Evolutionary conservation across 2,113 vertebrate species (phyloP), one percentile per base, ranked within the genome.

Genomic region (human): DNA sequence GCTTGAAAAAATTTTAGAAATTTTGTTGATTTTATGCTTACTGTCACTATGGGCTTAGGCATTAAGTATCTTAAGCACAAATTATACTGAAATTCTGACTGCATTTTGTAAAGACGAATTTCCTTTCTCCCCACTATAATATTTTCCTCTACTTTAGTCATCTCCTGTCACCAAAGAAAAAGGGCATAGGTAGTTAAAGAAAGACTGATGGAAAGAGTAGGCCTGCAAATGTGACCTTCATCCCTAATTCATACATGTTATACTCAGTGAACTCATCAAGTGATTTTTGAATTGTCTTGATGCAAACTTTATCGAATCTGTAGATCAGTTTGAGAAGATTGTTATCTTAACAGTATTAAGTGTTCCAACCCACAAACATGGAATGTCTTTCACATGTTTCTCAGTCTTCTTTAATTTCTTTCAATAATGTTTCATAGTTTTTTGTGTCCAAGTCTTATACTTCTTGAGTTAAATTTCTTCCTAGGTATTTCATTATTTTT

Each of bases 1-100:
- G 43, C n/a, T 43, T 92, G 75, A 92, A 72, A 81, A 12, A 87
- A 27, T 55, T 92, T 92, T n/a, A 73, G 75, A 95, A 86, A 81
- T 5, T 2, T 40, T 52, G 13, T 86, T 61, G 14, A 81, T 73
- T 87, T 95, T 80, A 45, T 55, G n/a, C 20, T 32, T 43, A 17
- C 27, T 55, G 5, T 87, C n/a, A 52, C 45, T 22, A 30, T 73
- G 64, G n/a, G n/a, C 64, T 86, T 81, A 87, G 55, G 27, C 43
- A 30, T 87, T 57, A 87, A 57, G 16, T 70, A 61, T 72, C 20
- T 70, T 78, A 85, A 70, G 4, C 40, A 61, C 13, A 72, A 59
- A 57, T 85, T 48, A 85, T 86, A 92, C 73, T 72, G 25, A 25
- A 86, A 40, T 27, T 86, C 27, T 68, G 50, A n/a, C 35, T 50